Evolutionary conservation across 1,140 invertebrate species (phyloP).

Genomic region (Druon quercuslanigerum): DNA sequence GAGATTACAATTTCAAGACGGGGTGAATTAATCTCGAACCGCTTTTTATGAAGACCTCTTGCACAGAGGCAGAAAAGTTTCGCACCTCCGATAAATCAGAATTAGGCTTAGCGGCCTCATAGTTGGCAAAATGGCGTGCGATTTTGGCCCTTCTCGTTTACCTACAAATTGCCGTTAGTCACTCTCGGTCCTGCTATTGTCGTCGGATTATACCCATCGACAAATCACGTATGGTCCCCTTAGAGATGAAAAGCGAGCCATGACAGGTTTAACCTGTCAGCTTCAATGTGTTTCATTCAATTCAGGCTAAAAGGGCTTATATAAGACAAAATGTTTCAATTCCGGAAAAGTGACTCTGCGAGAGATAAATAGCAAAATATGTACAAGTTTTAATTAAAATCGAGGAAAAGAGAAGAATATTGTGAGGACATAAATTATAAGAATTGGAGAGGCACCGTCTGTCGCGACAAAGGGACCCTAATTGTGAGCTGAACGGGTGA

Average conservation of each 20-base stretch:
- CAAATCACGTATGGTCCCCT: conserved; percentile 17
- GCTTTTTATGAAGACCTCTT: conserved; percentile 19
- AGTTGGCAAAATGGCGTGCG: conserved; percentile 33
- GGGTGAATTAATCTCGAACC: conserved; percentile 25
- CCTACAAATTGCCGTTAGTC: conserved; percentile 29
- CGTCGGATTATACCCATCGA: conserved; percentile 18
- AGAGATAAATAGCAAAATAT: background rate
- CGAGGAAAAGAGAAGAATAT: conserved; percentile 6
- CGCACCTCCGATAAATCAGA: conserved; percentile 45
- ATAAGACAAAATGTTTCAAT: no score
- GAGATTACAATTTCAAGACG: conserved; percentile 7
- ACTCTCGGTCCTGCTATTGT: conserved; percentile 20
- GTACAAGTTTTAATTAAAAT: conserved; percentile 19
- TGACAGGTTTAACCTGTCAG: conserved; percentile 21
- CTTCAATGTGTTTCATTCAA: background rate
- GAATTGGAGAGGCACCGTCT: conserved; percentile 15
- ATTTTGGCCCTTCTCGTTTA: conserved; percentile 26
- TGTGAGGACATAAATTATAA: background rate
- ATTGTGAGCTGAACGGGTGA: conserved; percentile 25
- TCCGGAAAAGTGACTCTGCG: background rate
- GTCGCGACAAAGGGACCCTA: conserved; percentile 27
- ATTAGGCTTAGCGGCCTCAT: conserved; percentile 40
- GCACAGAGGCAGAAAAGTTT: conserved; percentile 2
- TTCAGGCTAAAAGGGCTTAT: no score
- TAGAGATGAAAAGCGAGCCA: conserved; percentile 8